Evolutionary conservation across 2,113 vertebrate genomes (phyloP).

Genomic region (Leptosomus discolor): DNA sequence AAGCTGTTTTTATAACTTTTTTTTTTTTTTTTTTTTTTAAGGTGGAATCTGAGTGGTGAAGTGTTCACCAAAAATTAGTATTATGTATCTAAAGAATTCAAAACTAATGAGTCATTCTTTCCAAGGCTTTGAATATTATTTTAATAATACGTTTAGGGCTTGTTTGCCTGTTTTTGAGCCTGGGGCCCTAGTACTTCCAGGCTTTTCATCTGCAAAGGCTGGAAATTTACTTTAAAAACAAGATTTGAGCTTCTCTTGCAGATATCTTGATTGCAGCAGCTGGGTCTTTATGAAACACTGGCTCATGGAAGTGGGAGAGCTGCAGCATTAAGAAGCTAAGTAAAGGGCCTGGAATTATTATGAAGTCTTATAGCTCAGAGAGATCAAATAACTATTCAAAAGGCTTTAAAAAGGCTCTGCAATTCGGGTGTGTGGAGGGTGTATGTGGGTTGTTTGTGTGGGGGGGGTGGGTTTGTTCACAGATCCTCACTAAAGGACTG

Average conservation of each 20-base stretch:
- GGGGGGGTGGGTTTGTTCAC: neutral
- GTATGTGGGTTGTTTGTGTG: neutral
- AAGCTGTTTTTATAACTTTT: neutral
- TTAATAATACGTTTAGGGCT: conserved; percentile 4
- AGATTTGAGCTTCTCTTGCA: conserved; percentile 41
- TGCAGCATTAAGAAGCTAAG: neutral
- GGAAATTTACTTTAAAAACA: conserved; percentile 40
- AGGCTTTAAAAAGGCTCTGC: neutral
- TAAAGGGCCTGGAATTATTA: neutral
- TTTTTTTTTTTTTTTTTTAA: neutral
- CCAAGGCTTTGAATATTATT: neutral
- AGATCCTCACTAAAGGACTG: neutral
- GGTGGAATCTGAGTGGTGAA: neutral
- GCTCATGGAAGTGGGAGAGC: neutral
- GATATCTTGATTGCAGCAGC: conserved; percentile 42
- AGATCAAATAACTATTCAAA: conserved; percentile 19
- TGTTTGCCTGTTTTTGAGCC: conserved; percentile 17
- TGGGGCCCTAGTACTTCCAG: neutral
- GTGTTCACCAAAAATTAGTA: neutral
- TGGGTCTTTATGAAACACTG: conserved; percentile 29
- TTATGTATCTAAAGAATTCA: neutral
- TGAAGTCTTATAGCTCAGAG: neutral
- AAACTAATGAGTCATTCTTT: conserved; percentile 27
- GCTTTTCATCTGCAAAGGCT: conserved; percentile 25
- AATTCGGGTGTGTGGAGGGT: neutral